Percentiles rank a stretch among this genome's conserved stretches.
Conservation (phyloP, 2,888 invertebrate species). For the Silvanus unidentatus region DNA sequence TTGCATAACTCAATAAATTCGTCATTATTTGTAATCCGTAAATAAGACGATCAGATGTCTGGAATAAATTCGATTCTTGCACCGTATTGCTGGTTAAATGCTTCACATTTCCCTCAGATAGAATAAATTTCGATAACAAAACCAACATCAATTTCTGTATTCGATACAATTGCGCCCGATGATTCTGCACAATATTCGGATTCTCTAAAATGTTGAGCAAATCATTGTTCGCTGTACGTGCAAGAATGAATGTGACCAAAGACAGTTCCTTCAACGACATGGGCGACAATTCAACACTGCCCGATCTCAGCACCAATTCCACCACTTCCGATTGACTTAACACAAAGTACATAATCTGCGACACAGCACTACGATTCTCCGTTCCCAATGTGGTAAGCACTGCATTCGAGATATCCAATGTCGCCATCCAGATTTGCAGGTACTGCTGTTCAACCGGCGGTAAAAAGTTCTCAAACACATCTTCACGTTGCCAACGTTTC, state of each 20-base stretch:
- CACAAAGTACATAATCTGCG: constrained; percentile 75
- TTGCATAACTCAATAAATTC: constrained; percentile 65
- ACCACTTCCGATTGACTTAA: constrained; percentile 77
- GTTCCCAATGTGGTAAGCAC: constrained; percentile 76
- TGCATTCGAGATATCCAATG: constrained; percentile 73
- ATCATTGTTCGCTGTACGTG: constrained; percentile 41
- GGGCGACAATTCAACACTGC: constrained; percentile 58
- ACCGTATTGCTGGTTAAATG: constrained; percentile 40
- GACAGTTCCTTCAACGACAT: constrained; percentile 70
- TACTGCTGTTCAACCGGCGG: constrained; percentile 66
- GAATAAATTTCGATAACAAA: constrained; percentile 64
- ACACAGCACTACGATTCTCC: constrained; percentile 74
- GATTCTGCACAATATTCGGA: constrained; percentile 44
- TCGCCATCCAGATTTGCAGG: constrained; percentile 76
- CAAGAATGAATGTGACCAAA: constrained; percentile 56
- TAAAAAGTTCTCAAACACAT: constrained; percentile 47
- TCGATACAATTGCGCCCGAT: constrained; percentile 58
- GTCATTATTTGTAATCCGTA: constrained; percentile 59
- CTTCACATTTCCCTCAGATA: constrained; percentile 35
- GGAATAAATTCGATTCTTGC: constrained; percentile 29
- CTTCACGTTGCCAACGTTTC: constrained; percentile 33
- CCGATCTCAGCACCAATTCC: constrained; percentile 68
- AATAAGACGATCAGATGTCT: constrained; percentile 45
- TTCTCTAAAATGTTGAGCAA: constrained; percentile 38
- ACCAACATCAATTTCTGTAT: constrained; percentile 71